A percentile compares a stretch with the other conserved stretches of the same genome.
Conservation (phyloP, 2,797 vertebrate species). For the Gastrophryne carolinensis region DNA sequence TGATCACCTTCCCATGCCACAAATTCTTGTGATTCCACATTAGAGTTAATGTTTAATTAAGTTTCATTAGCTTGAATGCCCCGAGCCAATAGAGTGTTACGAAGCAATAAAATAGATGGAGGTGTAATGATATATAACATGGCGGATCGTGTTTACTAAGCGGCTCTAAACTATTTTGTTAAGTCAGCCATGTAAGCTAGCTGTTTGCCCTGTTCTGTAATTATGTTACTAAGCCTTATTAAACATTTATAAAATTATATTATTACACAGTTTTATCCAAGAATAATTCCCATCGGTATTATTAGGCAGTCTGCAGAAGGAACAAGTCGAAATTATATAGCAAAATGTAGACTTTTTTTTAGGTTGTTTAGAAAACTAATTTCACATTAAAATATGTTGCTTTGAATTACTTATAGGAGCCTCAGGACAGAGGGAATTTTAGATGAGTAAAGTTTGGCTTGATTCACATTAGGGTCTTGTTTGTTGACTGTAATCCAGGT, state of each 20-base stretch:
- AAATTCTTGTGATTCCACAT: neutral
- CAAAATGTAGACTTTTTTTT: too few species aligned
- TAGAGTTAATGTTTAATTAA: conserved; percentile 31
- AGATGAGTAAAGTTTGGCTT: too few species aligned
- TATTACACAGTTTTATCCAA: neutral
- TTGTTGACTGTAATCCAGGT: too few species aligned
- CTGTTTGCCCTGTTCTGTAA: neutral
- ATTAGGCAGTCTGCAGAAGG: neutral
- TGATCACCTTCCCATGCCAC: neutral
- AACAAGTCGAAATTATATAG: neutral
- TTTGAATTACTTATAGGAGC: too few species aligned
- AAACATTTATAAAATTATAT: conserved; percentile 27
- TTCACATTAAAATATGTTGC: too few species aligned
- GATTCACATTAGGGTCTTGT: too few species aligned
- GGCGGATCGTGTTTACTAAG: neutral
- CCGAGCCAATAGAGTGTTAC: neutral
- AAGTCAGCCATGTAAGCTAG: neutral
- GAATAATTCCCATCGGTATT: neutral
- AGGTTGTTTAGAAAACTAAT: too few species aligned
- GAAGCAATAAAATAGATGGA: conserved; percentile 5
- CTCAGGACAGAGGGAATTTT: too few species aligned
- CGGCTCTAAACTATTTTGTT: neutral
- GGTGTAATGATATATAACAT: neutral
- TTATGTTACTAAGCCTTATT: conserved; percentile 30
- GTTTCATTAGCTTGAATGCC: neutral